phyloP scores from a whole-genome alignment of 2,113 vertebrate species.

The Zapus hudsonius region DNA sequence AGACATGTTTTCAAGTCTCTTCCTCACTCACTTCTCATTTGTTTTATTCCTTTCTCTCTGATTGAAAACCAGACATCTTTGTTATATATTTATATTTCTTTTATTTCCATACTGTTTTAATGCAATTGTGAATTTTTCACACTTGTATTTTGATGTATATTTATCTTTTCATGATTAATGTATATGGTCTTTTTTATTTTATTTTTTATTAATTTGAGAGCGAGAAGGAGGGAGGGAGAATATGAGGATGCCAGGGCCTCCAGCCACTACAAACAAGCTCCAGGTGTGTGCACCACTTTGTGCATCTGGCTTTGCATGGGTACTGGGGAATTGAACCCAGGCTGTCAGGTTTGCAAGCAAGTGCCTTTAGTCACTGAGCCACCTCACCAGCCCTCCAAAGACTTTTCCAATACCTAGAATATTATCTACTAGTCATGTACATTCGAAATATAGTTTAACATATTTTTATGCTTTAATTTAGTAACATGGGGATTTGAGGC shows the following conservation, averaged over 20 bases:
- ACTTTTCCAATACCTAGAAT: background rate
- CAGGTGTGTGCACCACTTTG: too few species aligned
- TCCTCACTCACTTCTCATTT: background rate
- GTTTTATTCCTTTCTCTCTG: slow-evolving; percentile 5
- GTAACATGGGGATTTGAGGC: background rate
- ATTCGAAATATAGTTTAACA: background rate
- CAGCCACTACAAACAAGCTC: too few species aligned
- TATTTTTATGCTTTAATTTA: slow-evolving; percentile 27
- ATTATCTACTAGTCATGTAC: background rate
- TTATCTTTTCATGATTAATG: background rate
- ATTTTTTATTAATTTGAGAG: too few species aligned
- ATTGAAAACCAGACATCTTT: background rate
- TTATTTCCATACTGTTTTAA: background rate
- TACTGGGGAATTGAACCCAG: too few species aligned
- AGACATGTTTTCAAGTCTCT: background rate
- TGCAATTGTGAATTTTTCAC: background rate
- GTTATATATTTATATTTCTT: background rate
- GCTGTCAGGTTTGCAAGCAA: too few species aligned
- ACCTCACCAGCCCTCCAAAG: background rate
- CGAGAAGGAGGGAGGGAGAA: too few species aligned
- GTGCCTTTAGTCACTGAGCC: too few species aligned
- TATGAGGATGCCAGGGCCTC: too few species aligned
- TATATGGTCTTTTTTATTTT: too few species aligned
- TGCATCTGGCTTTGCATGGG: too few species aligned
- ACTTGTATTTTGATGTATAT: slow-evolving; percentile 17